Evolutionary conservation across 2,797 vertebrate species (phyloP), one percentile per base, ranked within the genome.

Genomic region (Siniperca undulata): DNA sequence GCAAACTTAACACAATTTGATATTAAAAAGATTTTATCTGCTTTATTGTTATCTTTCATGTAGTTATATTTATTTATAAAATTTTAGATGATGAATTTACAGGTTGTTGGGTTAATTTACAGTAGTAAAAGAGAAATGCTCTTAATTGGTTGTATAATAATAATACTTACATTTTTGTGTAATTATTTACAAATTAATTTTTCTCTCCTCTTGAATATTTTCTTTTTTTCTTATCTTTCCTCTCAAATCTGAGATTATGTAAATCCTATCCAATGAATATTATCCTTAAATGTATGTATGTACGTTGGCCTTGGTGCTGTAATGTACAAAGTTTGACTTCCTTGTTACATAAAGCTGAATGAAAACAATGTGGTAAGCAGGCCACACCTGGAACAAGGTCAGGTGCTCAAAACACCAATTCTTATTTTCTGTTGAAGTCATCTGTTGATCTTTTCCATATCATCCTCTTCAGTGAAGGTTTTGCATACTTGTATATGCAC

Each of bases 271-370:
- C 14, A 36, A 4, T 16, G 4, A 58, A n/a, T 36, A 27, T 61
- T 3, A 44, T 46, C 16, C n/a, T 7, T 64, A 34, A 80, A 59
- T 42, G 2, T 16, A 53, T 8, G 17, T 0, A 1, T 77, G 66
- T n/a, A 78, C 76, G 77, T 89, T 88, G 82, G 19, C 59, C 82
- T 69, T 42, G 14, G 68, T 72, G 52, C 67, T 30, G 30, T 67
- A 67, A 77, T 53, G 50, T 79, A 83, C 7, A 44, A 69, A 64
- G 19, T 30, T 30, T 30, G 3, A 30, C 30, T 13, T 40, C 1
- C 19, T 82, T 67, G 40, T 85, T 56, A 53, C 72, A 71, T 78
- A 79, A 87, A 83, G 24, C 13, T 52, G 24, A 65, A 71, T 24
- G 34, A 66, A 77, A 78, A 85, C 24, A 38, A 3, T 60, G 42